Evolutionary conservation across 2,888 invertebrate species (phyloP).

Genomic region (Pachliopta kotzebuea): DNA sequence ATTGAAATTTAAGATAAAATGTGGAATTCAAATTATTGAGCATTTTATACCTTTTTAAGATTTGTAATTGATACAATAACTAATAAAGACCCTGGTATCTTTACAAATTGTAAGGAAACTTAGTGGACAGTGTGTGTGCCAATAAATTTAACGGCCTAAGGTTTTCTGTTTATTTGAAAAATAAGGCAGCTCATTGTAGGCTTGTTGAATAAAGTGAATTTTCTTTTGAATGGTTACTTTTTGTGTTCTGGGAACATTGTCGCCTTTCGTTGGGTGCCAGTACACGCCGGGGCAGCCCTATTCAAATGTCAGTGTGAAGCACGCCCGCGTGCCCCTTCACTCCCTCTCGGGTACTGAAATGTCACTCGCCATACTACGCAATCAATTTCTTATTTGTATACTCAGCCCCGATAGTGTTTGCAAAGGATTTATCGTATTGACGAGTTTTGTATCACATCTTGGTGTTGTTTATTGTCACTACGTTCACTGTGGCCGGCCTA

Average conservation of each 20-base stretch:
- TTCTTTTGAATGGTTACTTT: constrained; percentile 73
- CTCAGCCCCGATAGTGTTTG: constrained; percentile 65
- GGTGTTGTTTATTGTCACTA: constrained; percentile 32
- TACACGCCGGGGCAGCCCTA: constrained; percentile 76
- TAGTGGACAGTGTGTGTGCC: too few relatives aligned
- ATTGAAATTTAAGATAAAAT: not conserved
- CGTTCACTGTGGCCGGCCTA: constrained; percentile 1
- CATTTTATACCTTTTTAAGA: too few relatives aligned
- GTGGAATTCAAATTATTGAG: too few relatives aligned
- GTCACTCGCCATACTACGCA: constrained; percentile 77
- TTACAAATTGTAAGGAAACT: too few relatives aligned
- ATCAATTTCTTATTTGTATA: constrained; percentile 80
- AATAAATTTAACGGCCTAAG: not conserved
- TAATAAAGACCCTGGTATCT: too few relatives aligned
- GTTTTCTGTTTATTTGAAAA: constrained; percentile 47
- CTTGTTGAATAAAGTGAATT: constrained; percentile 68
- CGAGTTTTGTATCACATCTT: constrained; percentile 35
- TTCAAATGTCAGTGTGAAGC: constrained; percentile 77
- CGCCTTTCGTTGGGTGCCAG: constrained; percentile 76
- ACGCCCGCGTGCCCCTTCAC: constrained; percentile 44
- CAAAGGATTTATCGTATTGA: constrained; percentile 67
- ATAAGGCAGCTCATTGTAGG: constrained; percentile 60
- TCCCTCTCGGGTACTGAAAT: constrained; percentile 65
- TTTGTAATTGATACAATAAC: too few relatives aligned
- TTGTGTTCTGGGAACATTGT: constrained; percentile 74